Evolutionary conservation across 2,888 invertebrate genomes (phyloP), one percentile per base, ranked within the genome.

Genomic region (Melinaea menophilus): DNA sequence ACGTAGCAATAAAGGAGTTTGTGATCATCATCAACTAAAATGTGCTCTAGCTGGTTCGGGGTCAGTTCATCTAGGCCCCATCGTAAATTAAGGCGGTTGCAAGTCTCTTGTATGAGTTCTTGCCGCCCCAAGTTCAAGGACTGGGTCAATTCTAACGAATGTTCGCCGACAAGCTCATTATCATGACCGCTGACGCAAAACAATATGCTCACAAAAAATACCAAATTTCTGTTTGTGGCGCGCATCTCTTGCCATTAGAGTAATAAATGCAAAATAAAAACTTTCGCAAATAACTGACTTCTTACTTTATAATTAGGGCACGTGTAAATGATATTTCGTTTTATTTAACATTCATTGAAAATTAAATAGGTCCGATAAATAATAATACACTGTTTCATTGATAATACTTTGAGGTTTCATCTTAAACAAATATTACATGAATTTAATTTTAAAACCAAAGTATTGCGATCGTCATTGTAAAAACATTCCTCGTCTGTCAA

Each of bases 1-100:
- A 98, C 97, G 84, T 97, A 97, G 80, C 98, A 98, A 79, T 98
- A 98, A 12, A 98, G 89, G 13, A 98, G 90, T 80, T 95, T 95
- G 77, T 97, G 95, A 65, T 93, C 92, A 74, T 95, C 95, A 80
- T 98, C 96, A 31, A 98, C 94, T 68, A 97, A 89, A 81, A 97
- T 93, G 78, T 97, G 97, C 76, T 95, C 93, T 75, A 96, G 91
- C 72, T 93, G 92, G 63, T 89, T 90, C 12, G 91, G 87, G 41
- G 87, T 85, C 55, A 93, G 76, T 66, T 92, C 85, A 66, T 91
- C 85, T n/a, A 92, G 64, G 5, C 77, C 77, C 47, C 80, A 80
- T 63, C 77, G 84, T 47, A 89, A 85, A 4, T 90, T 88, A 69
- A 91, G 85, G 3, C 85, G 88, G 60, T 92, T 88, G 75, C 95